Evolutionary conservation across 1,140 invertebrate species (phyloP).

Genomic region (Eulimnadia texana): DNA sequence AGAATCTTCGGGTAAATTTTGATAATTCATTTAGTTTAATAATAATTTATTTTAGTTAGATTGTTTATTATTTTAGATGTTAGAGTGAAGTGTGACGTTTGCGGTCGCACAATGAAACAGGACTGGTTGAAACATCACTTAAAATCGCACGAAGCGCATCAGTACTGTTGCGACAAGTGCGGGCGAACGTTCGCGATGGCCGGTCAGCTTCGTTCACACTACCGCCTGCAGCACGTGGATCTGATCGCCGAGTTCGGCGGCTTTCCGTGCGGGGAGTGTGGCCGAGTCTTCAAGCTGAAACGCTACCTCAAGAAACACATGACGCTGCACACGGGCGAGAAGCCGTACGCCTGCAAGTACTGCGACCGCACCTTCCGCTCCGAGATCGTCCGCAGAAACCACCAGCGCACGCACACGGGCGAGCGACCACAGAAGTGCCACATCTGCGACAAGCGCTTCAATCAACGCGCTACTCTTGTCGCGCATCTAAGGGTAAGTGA

Average conservation of each 20-base stretch:
- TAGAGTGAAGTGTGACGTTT: background rate
- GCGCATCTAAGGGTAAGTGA: background rate
- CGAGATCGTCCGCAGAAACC: slow-evolving; percentile 91
- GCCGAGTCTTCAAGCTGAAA: slow-evolving; percentile 86
- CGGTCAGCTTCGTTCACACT: background rate
- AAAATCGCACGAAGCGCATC: background rate
- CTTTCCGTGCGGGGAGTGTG: slow-evolving; percentile 93
- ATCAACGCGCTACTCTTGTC: background rate
- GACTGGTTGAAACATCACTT: background rate
- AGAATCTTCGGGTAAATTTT: background rate
- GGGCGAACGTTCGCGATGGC: background rate
- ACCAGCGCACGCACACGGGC: slow-evolving; percentile 84
- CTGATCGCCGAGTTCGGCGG: slow-evolving; percentile 34
- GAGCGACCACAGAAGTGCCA: slow-evolving; percentile 98
- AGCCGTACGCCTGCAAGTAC: slow-evolving; percentile 96
- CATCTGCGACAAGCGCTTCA: slow-evolving; percentile 55
- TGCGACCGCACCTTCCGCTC: slow-evolving; percentile 96
- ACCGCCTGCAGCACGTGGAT: background rate
- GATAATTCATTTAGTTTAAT: background rate
- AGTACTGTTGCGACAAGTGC: background rate
- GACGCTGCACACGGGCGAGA: slow-evolving; percentile 96
- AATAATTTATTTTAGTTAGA: background rate
- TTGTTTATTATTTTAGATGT: background rate
- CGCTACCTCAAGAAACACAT: slow-evolving; percentile 98
- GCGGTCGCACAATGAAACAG: background rate